Percentiles rank a stretch among this genome's conserved stretches.
These are phyloP conservation scores for Drosophila asahinai DNA, from an alignment of 1,140 invertebrate genomes.

Conservation along the genomic window DNA sequence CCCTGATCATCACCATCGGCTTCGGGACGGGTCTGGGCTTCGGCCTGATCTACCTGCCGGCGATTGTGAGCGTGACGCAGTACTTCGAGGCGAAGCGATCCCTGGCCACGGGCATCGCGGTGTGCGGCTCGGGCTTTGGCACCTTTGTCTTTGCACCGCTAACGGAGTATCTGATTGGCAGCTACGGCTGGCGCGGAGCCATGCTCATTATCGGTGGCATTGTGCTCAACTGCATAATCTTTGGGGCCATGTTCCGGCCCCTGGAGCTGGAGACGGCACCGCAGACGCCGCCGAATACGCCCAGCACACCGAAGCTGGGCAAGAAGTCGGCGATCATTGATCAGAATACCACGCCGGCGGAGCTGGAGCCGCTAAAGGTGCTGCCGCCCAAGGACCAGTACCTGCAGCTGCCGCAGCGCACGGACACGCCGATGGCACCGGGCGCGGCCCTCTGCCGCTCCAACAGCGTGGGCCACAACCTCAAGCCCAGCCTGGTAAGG, in stretches of 20 bases:
- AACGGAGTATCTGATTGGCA: conserved; percentile 88
- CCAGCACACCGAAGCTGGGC: conserved; percentile 45
- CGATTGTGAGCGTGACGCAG: conserved; percentile 96
- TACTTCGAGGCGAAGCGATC: conserved; percentile 97
- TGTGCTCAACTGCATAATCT: conserved; percentile 92
- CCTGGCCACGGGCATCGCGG: conserved; percentile 96
- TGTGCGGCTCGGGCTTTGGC: conserved; percentile 96
- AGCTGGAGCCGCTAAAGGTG: conserved; percentile 73
- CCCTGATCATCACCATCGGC: conserved; percentile 95
- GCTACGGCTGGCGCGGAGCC: conserved; percentile 90
- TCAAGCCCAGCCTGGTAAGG: conserved; percentile 62
- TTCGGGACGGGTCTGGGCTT: conserved; percentile 96
- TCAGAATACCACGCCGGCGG: conserved; percentile 77
- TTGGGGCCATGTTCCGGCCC: conserved; percentile 93
- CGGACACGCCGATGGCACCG: conserved; percentile 24
- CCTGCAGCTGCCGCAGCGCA: conserved; percentile 65
- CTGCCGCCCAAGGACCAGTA: conserved; percentile 65
- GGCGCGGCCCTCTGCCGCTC: conserved; percentile 65
- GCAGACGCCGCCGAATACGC: conserved; percentile 57
- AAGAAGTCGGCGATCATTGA: conserved; percentile 74
- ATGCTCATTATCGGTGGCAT: conserved; percentile 93
- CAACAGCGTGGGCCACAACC: conserved; percentile 77
- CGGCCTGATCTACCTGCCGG: conserved; percentile 97
- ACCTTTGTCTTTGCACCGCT: conserved; percentile 94
- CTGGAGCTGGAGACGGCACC: conserved; percentile 85